Evolutionary conservation across 2,797 vertebrate species (phyloP).

Genomic region (Babyrousa celebensis): DNA sequence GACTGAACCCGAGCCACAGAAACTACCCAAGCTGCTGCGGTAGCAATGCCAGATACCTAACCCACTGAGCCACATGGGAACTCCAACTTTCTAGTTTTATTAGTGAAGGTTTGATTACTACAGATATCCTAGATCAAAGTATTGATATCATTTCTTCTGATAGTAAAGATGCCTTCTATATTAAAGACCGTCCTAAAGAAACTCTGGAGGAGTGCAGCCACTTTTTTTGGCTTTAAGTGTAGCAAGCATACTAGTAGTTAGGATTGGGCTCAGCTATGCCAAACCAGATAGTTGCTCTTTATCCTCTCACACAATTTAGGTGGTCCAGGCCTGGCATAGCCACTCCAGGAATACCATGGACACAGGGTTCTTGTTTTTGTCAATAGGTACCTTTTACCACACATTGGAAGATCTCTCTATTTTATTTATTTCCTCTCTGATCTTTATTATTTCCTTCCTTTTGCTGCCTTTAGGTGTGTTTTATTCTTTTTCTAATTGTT

Average conservation of each 20-base stretch:
- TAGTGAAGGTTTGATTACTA: not conserved
- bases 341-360: not conserved
- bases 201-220: not conserved
- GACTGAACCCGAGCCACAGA: no score
- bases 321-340: not conserved
- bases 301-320: not conserved
- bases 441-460: no score
- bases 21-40: no score
- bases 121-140: not conserved
- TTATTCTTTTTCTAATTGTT: no score
- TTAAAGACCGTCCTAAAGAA: not conserved
- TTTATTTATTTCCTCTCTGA: no score
- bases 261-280: not conserved
- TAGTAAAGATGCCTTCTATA: not conserved
- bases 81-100: not conserved
- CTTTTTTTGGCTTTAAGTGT: not conserved
- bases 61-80: no score
- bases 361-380: not conserved
- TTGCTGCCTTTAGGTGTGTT: no score
- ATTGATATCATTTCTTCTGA: not conserved
- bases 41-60: no score
- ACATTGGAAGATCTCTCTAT: not conserved
- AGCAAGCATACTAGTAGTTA: not conserved
- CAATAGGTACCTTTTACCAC: not conserved
- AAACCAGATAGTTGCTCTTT: not conserved